These are phyloP conservation scores for Sinohyriopsis cumingii DNA, from an alignment of 2,888 invertebrate species.

Conservation along the genomic window DNA sequence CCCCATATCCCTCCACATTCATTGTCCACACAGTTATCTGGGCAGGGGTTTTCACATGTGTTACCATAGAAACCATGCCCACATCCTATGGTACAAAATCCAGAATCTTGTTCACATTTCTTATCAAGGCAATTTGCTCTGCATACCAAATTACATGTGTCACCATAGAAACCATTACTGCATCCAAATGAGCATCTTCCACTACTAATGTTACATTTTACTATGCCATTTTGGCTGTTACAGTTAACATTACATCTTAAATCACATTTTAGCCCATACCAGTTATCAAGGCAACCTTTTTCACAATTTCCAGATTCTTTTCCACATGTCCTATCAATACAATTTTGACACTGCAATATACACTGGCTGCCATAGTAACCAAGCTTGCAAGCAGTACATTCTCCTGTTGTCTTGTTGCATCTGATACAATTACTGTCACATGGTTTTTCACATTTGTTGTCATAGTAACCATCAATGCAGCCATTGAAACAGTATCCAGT, in stretches of 20 bases:
- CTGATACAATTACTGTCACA: too few species aligned
- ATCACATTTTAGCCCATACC: not conserved
- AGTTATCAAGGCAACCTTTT: not conserved
- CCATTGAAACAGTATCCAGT: conserved; percentile 11
- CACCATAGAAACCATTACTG: conserved; percentile 16
- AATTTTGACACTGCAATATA: not conserved
- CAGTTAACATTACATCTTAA: too few species aligned
- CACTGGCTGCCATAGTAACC: not conserved
- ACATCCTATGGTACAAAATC: conserved; percentile 18
- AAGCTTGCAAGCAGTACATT: too few species aligned
- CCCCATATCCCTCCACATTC: conserved; percentile 4
- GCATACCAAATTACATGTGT: conserved; percentile 13
- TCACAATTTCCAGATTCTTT: not conserved
- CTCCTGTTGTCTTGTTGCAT: too few species aligned
- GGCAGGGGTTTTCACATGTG: conserved; percentile 19
- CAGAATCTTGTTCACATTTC: conserved; percentile 19
- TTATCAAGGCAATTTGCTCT: conserved; percentile 12
- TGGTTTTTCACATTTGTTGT: too few species aligned
- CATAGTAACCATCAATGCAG: not conserved
- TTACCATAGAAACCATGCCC: conserved; percentile 17
- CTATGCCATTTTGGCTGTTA: too few species aligned
- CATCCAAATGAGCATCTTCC: conserved; percentile 5
- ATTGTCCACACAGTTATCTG: too few species aligned
- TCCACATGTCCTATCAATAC: not conserved
- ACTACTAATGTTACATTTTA: too few species aligned